Evolutionary conservation across 1,140 invertebrate species (phyloP).

Genomic region (Leptestheria dahalacensis): DNA sequence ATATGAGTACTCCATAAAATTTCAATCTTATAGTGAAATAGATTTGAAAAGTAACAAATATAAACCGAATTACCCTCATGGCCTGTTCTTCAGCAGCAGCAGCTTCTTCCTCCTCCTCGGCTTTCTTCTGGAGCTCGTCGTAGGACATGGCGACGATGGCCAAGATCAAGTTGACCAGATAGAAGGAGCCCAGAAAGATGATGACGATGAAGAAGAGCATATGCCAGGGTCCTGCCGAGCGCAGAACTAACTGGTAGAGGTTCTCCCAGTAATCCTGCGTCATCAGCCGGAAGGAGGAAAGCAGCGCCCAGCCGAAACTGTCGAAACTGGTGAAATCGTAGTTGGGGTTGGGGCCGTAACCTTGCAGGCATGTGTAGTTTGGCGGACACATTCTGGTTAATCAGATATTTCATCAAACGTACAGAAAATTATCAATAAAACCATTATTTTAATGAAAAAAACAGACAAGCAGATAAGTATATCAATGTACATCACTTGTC

Average conservation of each 20-base stretch:
- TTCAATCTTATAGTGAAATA: no score
- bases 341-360: conserved; percentile 87
- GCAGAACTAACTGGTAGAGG: conserved; percentile 84
- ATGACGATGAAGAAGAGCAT: conserved; percentile 96
- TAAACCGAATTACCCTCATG: conserved; percentile 38
- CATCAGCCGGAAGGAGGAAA: conserved; percentile 93
- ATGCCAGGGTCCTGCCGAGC: conserved; percentile 89
- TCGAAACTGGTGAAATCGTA: conserved; percentile 96
- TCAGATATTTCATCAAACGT: neutral
- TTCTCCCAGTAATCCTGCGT: conserved; percentile 98
- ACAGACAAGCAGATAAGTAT: no score
- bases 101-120: conserved; percentile 74
- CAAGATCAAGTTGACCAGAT: conserved; percentile 96
- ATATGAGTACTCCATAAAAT: no score
- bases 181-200: conserved; percentile 96
- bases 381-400: conserved; percentile 56
- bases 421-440: neutral
- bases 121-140: conserved; percentile 95
- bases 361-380: conserved; percentile 77
- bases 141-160: conserved; percentile 99
- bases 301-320: conserved; percentile 90
- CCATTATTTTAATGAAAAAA: no score
- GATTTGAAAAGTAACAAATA: no score
- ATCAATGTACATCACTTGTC: no score
- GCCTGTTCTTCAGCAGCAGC: conserved; percentile 72